Percentiles rank a stretch among this genome's conserved stretches.
Conservation (phyloP, 1,140 invertebrate species). For the Lucilia cuprina region DNA sequence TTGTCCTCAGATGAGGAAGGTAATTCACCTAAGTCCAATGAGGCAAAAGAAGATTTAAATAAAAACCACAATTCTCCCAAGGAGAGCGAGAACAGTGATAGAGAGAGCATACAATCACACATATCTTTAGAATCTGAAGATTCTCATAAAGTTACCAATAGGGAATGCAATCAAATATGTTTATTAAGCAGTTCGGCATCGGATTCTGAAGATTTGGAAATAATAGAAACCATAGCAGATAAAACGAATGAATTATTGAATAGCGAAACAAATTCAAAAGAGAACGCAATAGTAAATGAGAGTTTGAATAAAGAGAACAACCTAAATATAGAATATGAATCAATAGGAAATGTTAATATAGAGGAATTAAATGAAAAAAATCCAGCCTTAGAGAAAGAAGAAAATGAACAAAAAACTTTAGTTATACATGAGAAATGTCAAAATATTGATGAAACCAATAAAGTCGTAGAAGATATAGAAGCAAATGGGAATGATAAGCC, state of each 20-base stretch:
- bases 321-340: neutral
- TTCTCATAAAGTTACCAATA: neutral
- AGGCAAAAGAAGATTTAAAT: neutral
- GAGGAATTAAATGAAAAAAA: neutral
- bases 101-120: neutral
- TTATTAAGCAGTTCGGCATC: neutral
- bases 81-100: neutral
- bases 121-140: neutral
- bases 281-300: neutral
- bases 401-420: neutral
- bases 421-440: neutral
- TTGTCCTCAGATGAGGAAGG: conserved; percentile 23
- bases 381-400: neutral
- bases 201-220: conserved; percentile 10
- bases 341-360: neutral
- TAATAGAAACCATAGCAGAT: neutral
- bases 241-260: neutral
- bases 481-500: neutral
- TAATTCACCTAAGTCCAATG: neutral
- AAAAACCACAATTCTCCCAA: neutral
- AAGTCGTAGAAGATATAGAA: neutral
- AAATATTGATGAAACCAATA: neutral
- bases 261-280: neutral
- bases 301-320: neutral
- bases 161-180: neutral